These are phyloP conservation scores for Osmerus mordax DNA, from an alignment of 2,113 vertebrate genomes.

Conservation along the genomic window DNA sequence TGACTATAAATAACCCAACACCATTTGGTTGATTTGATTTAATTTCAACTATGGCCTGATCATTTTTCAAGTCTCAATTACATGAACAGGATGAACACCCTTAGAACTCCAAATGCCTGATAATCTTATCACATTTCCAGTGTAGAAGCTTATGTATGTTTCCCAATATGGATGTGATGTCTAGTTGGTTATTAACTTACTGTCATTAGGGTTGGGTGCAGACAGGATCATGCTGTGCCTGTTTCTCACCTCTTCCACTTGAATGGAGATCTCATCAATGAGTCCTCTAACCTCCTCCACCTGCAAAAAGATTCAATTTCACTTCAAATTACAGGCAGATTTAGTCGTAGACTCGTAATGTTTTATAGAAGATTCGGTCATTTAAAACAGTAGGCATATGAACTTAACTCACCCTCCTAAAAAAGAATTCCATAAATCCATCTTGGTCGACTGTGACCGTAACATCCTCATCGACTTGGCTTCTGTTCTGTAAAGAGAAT, in stretches of 20 bases:
- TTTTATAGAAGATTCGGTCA: background rate
- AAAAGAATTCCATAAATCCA: conserved; percentile 92
- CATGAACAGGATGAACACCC: background rate
- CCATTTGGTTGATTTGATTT: no score
- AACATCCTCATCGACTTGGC: conserved; percentile 78
- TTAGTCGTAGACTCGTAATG: background rate
- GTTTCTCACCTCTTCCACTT: conserved; percentile 90
- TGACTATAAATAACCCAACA: background rate
- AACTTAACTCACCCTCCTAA: conserved; percentile 79
- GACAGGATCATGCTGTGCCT: conserved; percentile 92
- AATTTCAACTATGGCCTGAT: no score
- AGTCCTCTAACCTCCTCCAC: conserved; percentile 86
- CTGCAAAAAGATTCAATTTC: conserved; percentile 54
- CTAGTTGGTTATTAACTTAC: conserved; percentile 67
- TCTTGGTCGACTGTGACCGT: conserved; percentile 77
- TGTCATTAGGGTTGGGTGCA: conserved; percentile 88
- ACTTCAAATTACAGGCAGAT: background rate
- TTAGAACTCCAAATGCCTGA: background rate
- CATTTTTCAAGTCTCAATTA: background rate
- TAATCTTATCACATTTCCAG: background rate
- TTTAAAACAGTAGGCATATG: background rate
- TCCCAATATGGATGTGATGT: background rate
- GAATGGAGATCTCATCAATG: conserved; percentile 79
- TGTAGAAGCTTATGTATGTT: background rate
- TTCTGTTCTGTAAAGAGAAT: conserved; percentile 37